These are phyloP conservation scores for Baccha elongata DNA, from an alignment of 2,888 invertebrate species.

Conservation along the genomic window DNA sequence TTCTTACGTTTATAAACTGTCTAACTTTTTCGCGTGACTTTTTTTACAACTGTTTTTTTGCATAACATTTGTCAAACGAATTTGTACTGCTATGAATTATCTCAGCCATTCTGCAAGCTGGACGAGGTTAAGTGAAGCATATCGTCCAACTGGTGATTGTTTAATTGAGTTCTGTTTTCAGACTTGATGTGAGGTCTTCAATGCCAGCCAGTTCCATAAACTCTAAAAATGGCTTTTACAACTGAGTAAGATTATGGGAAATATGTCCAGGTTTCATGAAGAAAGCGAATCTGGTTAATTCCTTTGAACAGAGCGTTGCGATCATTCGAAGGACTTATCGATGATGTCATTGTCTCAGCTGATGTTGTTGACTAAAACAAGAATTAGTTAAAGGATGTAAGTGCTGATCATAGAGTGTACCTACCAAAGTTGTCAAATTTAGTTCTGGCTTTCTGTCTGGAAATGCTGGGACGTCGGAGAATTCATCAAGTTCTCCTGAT, in stretches of 20 bases:
- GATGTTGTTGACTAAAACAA: slow-evolving; percentile 76
- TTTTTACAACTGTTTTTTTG: no score
- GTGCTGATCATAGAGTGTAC: no score
- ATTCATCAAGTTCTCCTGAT: slow-evolving; percentile 76
- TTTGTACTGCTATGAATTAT: no score
- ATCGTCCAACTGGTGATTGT: no score
- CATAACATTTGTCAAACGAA: no score
- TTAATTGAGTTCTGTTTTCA: slow-evolving; percentile 77
- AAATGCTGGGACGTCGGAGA: slow-evolving; percentile 74
- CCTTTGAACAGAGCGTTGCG: slow-evolving; percentile 55
- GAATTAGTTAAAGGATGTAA: not conserved
- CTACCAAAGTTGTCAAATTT: slow-evolving; percentile 58
- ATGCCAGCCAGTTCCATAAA: slow-evolving; percentile 81
- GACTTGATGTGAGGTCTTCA: slow-evolving; percentile 79
- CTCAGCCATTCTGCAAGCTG: no score
- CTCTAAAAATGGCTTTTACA: slow-evolving; percentile 81
- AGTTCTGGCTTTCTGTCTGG: slow-evolving; percentile 69
- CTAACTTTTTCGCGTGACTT: no score
- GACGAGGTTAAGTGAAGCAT: no score
- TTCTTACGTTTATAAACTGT: no score
- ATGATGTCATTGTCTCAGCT: slow-evolving; percentile 78
- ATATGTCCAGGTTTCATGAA: slow-evolving; percentile 78
- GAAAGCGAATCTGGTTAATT: slow-evolving; percentile 74
- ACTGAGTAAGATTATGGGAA: slow-evolving; percentile 80
- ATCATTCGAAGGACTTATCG: slow-evolving; percentile 79